Base-by-base conservation (phyloP, 2,113 vertebrate species). In the Numenius arquata region DNA sequence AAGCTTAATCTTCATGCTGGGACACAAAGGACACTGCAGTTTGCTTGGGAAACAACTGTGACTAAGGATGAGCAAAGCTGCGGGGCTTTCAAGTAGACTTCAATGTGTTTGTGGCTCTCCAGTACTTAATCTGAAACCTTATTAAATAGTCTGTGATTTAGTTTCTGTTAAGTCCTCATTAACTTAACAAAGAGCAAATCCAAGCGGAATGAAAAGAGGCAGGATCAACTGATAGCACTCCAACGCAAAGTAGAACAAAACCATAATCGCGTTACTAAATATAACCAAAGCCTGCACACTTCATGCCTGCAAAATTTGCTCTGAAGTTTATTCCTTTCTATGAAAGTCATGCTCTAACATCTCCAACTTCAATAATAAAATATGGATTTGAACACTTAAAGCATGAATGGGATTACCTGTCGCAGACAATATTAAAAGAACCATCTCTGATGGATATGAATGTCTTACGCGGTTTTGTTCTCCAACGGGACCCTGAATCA, bases 151-250 rank as follows among this genome's bases (percentile, higher is more conserved):
- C 85, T 52, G 71, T 88, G 91, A 91, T 80, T 94, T 90, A 45
- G 45, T 89, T 95, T 75, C 79, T 55, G 15, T 83, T 83, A 94
- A 93, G 65, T 70, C 75, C 67, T 90, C 38, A 30, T 95, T 92
- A 83, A 83, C 94, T 85, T 90, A 95, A 94, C 76, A 91, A 95
- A 90, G 76, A 92, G 62, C 90, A 93, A 94, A 94, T 89, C 38
- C 63, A 89, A 96, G 62, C 43, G 71, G 43, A 95, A 82, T 85
- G 90, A 89, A 88, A 90, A 89, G 63, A 63, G 32, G 45, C 59
- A 89, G 89, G 85, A 93, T 94, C 75, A 88, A 90, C 67, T 78
- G 78, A 88, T 77, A 48, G 82, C 41, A 61, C n/a, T 90, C 43
- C 7, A 81, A 19, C 32, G 73, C 52, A 66, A 93, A 85, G 48